Evolutionary conservation across 2,113 vertebrate genomes (phyloP).

Genomic region (Telmatochromis brachygnathus): DNA sequence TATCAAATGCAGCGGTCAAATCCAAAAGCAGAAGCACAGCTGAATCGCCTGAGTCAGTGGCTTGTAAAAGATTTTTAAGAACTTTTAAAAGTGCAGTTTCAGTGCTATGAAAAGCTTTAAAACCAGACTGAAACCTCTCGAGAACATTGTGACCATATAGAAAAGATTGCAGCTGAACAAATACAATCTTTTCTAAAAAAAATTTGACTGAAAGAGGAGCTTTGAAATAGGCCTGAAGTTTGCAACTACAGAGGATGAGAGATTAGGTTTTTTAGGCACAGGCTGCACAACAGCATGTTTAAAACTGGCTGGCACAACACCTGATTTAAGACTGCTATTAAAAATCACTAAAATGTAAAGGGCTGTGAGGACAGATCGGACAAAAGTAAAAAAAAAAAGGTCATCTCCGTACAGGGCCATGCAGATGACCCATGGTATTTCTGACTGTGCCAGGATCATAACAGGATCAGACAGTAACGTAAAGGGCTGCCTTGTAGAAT

Average conservation of each 20-base stretch:
- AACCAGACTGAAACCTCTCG: not conserved
- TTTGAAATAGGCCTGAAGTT: not conserved
- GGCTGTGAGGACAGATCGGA: not conserved
- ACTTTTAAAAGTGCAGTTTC: not conserved
- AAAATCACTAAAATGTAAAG: not conserved
- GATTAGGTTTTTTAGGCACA: not conserved
- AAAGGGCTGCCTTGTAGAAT: not conserved
- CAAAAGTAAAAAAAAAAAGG: not conserved
- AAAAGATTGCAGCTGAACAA: not conserved
- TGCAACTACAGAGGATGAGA: not conserved
- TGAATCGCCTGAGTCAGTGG: not conserved
- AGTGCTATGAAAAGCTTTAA: not conserved
- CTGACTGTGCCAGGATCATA: not conserved
- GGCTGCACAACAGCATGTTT: not conserved
- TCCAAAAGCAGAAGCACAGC: not conserved
- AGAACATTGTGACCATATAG: not conserved
- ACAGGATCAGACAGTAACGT: not conserved
- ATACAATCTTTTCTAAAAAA: not conserved
- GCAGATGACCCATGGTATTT: not conserved
- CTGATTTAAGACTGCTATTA: not conserved
- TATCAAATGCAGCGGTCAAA: not conserved
- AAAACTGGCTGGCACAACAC: not conserved
- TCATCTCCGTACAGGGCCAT: not conserved
- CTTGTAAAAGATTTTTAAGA: not conserved
- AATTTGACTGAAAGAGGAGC: not conserved